Conservation (phyloP, 2,797 vertebrate genomes). For the Ispidina picta region DNA sequence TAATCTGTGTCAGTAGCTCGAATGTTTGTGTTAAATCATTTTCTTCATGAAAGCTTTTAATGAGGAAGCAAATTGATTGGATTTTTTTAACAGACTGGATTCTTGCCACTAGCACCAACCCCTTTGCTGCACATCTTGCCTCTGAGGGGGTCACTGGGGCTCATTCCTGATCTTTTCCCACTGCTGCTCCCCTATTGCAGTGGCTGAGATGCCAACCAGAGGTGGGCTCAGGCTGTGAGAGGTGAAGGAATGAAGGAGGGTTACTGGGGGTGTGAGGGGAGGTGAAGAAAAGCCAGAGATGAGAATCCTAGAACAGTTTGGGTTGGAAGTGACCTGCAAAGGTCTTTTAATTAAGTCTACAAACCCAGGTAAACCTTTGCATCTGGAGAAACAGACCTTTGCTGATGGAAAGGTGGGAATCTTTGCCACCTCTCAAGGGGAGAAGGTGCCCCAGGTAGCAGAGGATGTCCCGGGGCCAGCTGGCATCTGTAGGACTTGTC, state of each 20-base stretch:
- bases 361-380: accelerated
- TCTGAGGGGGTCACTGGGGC: conserved; percentile 16
- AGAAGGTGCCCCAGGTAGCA: not conserved
- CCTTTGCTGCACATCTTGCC: conserved; percentile 49
- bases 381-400: not conserved
- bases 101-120: conserved; percentile 37
- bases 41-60: conserved; percentile 75
- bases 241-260: not conserved
- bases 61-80: conserved; percentile 67
- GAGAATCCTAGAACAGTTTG: not conserved
- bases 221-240: not conserved
- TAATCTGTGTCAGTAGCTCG: conserved; percentile 65
- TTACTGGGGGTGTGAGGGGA: not conserved
- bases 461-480: not conserved
- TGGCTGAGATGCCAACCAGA: not conserved
- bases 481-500: not conserved
- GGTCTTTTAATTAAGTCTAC: not conserved
- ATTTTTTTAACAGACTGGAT: conserved; percentile 52
- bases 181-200: not conserved
- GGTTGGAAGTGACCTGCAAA: not conserved
- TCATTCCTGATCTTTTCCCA: not conserved
- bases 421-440: not conserved
- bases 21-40: conserved; percentile 69
- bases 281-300: not conserved
- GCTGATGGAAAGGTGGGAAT: not conserved